Conservation (phyloP, 2,888 invertebrate species). For the Seira ritae region DNA sequence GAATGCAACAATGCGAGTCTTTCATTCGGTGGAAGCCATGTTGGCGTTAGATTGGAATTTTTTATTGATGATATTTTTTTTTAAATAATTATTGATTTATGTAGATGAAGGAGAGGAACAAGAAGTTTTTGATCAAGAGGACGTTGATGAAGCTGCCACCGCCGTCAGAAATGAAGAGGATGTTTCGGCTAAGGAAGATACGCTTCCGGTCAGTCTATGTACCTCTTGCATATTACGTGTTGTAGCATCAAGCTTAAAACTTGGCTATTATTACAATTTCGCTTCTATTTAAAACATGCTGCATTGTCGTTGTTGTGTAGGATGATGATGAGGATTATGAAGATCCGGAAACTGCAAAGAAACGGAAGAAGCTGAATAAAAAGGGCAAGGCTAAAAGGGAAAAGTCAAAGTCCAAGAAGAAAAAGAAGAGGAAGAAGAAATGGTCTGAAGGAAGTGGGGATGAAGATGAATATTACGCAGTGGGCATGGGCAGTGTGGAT, state of each 20-base stretch:
- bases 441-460: slow-evolving; percentile 86
- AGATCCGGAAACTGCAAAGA: slow-evolving; percentile 79
- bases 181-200: slow-evolving; percentile 58
- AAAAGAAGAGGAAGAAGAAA: slow-evolving; percentile 95
- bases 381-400: slow-evolving; percentile 94
- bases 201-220: no score
- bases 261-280: no score
- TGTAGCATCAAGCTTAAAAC: no score
- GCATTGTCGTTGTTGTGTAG: no score
- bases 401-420: no score
- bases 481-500: slow-evolving; percentile 71
- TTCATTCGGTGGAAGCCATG: slow-evolving; percentile 58
- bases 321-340: slow-evolving; percentile 85
- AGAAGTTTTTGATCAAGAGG: slow-evolving; percentile 46
- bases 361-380: slow-evolving; percentile 92
- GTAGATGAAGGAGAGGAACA: slow-evolving; percentile 50
- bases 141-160: slow-evolving; percentile 39
- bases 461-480: slow-evolving; percentile 74
- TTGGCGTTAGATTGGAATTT: no score
- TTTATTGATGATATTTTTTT: slow-evolving; percentile 41
- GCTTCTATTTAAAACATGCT: no score
- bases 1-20: no score
- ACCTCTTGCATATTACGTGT: no score
- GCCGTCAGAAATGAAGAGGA: slow-evolving; percentile 59
- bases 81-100: no score